phyloP scores from a whole-genome alignment of 53 echinoderm and acorn worm species.

The Apostichopus leukothele region DNA sequence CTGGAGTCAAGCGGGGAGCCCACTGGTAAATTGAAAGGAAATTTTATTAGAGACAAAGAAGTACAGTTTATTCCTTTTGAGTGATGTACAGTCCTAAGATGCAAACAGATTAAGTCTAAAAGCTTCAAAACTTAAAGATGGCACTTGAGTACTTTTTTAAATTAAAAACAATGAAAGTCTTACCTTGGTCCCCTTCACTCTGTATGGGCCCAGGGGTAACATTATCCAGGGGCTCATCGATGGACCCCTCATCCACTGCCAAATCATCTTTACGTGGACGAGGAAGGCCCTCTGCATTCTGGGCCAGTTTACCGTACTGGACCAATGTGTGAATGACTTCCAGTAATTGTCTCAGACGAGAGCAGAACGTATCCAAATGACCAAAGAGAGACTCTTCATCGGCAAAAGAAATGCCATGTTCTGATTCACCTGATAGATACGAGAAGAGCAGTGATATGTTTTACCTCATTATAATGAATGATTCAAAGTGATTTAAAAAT shows the following conservation, averaged over 20 bases:
- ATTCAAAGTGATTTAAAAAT: too few species aligned
- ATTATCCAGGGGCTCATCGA: slow-evolving; percentile 8
- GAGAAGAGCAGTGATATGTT: not conserved
- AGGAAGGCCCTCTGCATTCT: slow-evolving; percentile 83
- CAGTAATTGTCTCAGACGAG: slow-evolving; percentile 79
- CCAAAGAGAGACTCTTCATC: slow-evolving; percentile 99
- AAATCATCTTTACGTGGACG: slow-evolving; percentile 86
- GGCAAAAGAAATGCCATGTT: slow-evolving; percentile 89
- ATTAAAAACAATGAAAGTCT: not conserved
- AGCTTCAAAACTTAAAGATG: too few species aligned
- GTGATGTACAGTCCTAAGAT: too few species aligned
- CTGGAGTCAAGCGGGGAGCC: slow-evolving; percentile 47
- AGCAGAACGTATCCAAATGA: slow-evolving; percentile 92
- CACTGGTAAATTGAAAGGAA: not conserved
- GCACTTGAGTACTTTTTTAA: too few species aligned
- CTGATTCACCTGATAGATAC: slow-evolving; percentile 63
- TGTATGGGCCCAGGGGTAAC: not conserved
- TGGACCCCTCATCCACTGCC: slow-evolving; percentile 68
- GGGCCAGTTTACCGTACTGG: slow-evolving; percentile 90
- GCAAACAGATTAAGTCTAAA: too few species aligned
- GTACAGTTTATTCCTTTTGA: too few species aligned
- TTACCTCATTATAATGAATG: too few species aligned
- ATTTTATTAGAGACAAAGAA: too few species aligned
- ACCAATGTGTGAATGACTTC: slow-evolving; percentile 90
- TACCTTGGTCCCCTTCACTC: slow-evolving; percentile 27